A percentile compares a stretch with the other conserved stretches of the same genome.
Conservation (phyloP, 1,140 invertebrate species). For the Drosophila simulans region DNA sequence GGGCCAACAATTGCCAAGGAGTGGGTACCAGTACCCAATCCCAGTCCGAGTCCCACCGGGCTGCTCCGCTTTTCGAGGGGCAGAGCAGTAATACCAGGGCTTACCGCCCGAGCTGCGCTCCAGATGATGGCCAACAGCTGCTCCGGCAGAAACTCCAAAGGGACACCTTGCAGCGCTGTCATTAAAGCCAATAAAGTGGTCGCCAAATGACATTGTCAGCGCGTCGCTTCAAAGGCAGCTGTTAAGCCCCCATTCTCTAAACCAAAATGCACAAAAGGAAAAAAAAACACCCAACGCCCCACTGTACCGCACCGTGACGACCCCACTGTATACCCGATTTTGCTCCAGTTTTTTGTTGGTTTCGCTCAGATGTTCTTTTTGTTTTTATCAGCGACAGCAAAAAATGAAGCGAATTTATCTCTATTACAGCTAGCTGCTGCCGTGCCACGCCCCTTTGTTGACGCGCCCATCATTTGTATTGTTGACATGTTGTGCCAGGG, state of each 20-base stretch:
- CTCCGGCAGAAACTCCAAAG: conserved; percentile 18
- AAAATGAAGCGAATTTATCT: conserved; percentile 82
- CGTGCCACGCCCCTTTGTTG: conserved; percentile 60
- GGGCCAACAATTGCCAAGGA: conserved; percentile 35
- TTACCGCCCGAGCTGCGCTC: conserved; percentile 18
- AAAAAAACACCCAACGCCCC: background rate
- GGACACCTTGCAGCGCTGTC: conserved; percentile 67
- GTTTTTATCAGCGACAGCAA: conserved; percentile 69
- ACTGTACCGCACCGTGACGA: conserved; percentile 6
- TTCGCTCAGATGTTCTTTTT: background rate
- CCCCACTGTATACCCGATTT: background rate
- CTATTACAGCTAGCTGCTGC: conserved; percentile 78
- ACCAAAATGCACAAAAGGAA: background rate
- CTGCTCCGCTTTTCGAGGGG: conserved; percentile 10
- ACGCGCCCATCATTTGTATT: conserved; percentile 80
- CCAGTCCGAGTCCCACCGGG: background rate
- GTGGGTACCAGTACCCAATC: conserved; percentile 5
- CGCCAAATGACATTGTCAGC: conserved; percentile 72
- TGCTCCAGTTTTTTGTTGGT: conserved; percentile 23
- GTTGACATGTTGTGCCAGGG: conserved; percentile 62
- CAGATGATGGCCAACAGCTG: conserved; percentile 61
- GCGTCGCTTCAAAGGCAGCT: conserved; percentile 45
- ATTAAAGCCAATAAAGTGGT: conserved; percentile 72
- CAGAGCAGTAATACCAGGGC: conserved; percentile 43
- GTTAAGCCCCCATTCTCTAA: background rate